Conservation (phyloP, 92 coral and sea anemone species). For the Actinostola sp. region DNA sequence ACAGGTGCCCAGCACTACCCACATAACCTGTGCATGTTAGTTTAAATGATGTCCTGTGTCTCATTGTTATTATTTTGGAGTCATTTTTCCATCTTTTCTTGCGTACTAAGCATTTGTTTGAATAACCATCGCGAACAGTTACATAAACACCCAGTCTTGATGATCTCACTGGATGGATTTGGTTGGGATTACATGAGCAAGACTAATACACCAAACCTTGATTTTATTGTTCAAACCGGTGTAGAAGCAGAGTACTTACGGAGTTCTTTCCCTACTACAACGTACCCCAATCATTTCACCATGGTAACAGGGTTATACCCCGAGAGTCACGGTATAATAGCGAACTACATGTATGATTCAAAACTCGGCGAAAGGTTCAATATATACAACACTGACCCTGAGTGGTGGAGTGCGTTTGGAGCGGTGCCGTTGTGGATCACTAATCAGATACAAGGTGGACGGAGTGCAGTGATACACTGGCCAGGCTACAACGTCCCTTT, state of each 20-base stretch:
- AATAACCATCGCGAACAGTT: too few species aligned
- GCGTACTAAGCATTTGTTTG: too few species aligned
- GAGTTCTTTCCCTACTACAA: slow-evolving; percentile 78
- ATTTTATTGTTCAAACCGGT: slow-evolving; percentile 73
- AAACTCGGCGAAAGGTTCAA: slow-evolving; percentile 54
- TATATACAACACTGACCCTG: slow-evolving; percentile 64
- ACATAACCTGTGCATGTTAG: too few species aligned
- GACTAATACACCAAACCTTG: slow-evolving; percentile 76
- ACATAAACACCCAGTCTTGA: slow-evolving; percentile 56
- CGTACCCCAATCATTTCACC: slow-evolving; percentile 80
- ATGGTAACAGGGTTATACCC: slow-evolving; percentile 92
- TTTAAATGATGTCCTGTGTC: too few species aligned
- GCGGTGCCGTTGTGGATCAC: slow-evolving; percentile 92
- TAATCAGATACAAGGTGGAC: slow-evolving; percentile 79
- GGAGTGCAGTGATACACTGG: slow-evolving; percentile 85
- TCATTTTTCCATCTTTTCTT: too few species aligned
- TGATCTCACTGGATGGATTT: slow-evolving; percentile 89
- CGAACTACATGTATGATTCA: slow-evolving; percentile 88
- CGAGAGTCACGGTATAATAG: slow-evolving; percentile 86
- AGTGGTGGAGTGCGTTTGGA: slow-evolving; percentile 79
- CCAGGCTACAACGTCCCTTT: slow-evolving; percentile 83
- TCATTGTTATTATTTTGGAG: too few species aligned
- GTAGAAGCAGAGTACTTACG: slow-evolving; percentile 71
- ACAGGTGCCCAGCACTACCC: too few species aligned
- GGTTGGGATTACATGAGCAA: slow-evolving; percentile 85